A percentile compares a stretch with the other conserved stretches of the same genome.
These are phyloP conservation scores for Corvus moneduloides DNA, from an alignment of 2,113 vertebrate species.

Conservation along the genomic window DNA sequence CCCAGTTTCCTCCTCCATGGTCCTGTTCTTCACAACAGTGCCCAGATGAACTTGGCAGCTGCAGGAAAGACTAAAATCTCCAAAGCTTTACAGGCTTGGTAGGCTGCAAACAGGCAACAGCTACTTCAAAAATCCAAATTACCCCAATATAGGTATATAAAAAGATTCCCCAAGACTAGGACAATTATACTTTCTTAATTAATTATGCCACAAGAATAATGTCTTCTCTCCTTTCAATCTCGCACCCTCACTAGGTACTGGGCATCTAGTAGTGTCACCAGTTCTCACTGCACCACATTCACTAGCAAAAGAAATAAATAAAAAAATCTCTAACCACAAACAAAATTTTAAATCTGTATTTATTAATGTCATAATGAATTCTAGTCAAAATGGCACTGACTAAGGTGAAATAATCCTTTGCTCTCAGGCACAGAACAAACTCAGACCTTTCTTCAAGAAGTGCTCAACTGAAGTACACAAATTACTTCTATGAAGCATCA, in stretches of 20 bases:
- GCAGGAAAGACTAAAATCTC: background rate
- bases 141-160: background rate
- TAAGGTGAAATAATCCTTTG: background rate
- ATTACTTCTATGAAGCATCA: background rate
- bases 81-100: background rate
- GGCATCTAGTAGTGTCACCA: background rate
- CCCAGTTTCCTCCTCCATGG: background rate
- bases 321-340: background rate
- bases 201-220: background rate
- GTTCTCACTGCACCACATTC: background rate
- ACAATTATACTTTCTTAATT: background rate
- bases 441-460: background rate
- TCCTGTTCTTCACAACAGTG: background rate
- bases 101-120: background rate
- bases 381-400: background rate
- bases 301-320: background rate
- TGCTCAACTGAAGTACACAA: background rate
- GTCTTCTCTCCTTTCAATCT: background rate
- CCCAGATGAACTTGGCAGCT: background rate
- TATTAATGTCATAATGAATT: background rate
- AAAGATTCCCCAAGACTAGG: background rate
- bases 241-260: background rate
- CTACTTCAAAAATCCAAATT: background rate
- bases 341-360: background rate
- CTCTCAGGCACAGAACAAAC: background rate